Percentiles rank a stretch among this genome's conserved stretches.
Evolutionary conservation across 2,888 invertebrate genomes (phyloP).

Genomic region (Nemapogon koenigi): DNA sequence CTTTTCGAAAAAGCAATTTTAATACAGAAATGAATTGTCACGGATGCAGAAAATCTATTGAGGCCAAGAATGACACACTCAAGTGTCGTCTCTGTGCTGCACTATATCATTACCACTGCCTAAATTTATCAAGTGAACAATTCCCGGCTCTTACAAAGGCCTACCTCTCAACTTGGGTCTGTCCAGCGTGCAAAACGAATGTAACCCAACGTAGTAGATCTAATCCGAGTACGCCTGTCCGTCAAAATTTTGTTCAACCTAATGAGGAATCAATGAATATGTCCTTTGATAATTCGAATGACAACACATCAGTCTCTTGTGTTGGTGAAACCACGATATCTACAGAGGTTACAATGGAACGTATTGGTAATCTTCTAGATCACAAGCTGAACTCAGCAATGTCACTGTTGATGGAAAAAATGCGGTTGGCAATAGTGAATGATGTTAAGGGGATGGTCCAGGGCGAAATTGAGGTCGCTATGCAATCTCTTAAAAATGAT

Average conservation of each 20-base stretch:
- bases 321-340: neutral
- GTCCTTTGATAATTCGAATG: neutral
- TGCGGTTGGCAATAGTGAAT: neutral
- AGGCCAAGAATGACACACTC: neutral
- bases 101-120: neutral
- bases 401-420: neutral
- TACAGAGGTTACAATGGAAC: neutral
- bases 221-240: conserved; percentile 1
- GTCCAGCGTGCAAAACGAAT: conserved; percentile 1
- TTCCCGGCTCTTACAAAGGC: neutral
- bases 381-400: neutral
- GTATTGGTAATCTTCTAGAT: conserved; percentile 1
- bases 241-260: neutral
- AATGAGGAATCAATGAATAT: conserved; percentile 2
- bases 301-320: neutral
- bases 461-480: neutral
- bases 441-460: neutral
- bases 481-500: neutral
- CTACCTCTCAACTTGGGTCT: neutral
- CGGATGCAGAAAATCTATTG: neutral
- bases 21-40: neutral
- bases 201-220: neutral
- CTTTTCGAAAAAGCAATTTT: too few relatives aligned
- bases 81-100: neutral
- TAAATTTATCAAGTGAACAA: neutral